Conservation (phyloP, 2,797 vertebrate species). For the Pseudocheirus occidentalis region DNA sequence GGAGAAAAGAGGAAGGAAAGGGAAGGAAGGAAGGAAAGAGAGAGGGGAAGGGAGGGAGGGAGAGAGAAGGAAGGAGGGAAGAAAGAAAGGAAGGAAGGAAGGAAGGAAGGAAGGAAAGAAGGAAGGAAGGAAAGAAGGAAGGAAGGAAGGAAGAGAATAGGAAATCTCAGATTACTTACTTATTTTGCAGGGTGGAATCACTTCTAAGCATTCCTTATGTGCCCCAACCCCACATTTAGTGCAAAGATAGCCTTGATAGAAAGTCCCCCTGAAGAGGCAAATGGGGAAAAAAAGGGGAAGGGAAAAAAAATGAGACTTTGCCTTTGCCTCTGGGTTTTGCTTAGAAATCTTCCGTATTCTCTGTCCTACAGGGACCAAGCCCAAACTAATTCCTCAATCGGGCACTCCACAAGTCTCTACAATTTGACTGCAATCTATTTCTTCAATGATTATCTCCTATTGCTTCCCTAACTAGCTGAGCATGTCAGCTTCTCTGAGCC, state of each 20-base stretch:
- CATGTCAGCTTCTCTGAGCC: neutral
- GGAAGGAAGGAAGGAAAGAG: accelerated
- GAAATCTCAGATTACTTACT: conserved; percentile 86
- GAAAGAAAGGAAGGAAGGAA: accelerated
- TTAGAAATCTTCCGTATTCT: neutral
- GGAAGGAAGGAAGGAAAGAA: accelerated
- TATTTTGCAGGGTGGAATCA: conserved; percentile 96
- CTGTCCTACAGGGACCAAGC: neutral
- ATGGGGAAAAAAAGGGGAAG: accelerated
- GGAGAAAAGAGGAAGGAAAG: too few relatives aligned
- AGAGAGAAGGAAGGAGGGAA: too few relatives aligned
- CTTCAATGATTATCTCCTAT: neutral
- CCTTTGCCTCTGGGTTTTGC: neutral
- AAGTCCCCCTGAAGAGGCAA: conserved; percentile 90
- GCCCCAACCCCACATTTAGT: conserved; percentile 94
- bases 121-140: too few relatives aligned
- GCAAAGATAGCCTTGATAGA: conserved; percentile 98
- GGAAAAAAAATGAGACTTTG: neutral
- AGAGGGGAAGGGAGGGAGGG: neutral
- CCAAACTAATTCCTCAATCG: neutral
- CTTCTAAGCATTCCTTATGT: conserved; percentile 98
- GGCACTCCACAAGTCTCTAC: neutral
- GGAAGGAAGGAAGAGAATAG: too few relatives aligned
- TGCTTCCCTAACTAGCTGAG: neutral
- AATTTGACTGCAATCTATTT: neutral